Evolutionary conservation across 2,797 vertebrate species (phyloP).

Genomic region (Bovichtus diacanthus): DNA sequence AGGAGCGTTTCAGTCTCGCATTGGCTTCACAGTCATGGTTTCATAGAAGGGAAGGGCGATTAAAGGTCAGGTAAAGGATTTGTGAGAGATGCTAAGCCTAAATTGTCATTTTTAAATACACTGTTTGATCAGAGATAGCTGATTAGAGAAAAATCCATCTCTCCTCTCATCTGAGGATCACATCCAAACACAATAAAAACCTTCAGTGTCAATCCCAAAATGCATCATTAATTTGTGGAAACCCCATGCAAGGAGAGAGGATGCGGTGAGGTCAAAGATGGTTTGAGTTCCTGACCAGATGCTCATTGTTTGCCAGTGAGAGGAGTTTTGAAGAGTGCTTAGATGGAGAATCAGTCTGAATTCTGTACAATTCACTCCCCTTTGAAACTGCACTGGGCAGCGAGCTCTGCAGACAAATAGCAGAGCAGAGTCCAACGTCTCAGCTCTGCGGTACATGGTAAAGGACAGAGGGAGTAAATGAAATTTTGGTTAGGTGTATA

Average conservation of each 20-base stretch:
- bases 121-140: constrained; percentile 59
- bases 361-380: constrained; percentile 72
- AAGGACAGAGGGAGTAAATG: constrained; percentile 47
- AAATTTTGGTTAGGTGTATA: constrained; percentile 65
- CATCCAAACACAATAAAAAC: constrained; percentile 38
- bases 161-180: constrained; percentile 49
- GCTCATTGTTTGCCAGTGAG: constrained; percentile 45
- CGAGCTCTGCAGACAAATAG: constrained; percentile 46
- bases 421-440: constrained; percentile 54
- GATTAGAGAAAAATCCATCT: constrained; percentile 57
- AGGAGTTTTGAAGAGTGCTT: constrained; percentile 33
- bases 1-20: constrained; percentile 66
- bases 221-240: constrained; percentile 58
- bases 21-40: constrained; percentile 76
- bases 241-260: constrained; percentile 68
- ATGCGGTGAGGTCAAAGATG: constrained; percentile 52
- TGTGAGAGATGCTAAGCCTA: constrained; percentile 69
- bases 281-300: constrained; percentile 46
- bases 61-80: constrained; percentile 62
- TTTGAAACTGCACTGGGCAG: constrained; percentile 42
- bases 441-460: constrained; percentile 38
- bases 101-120: constrained; percentile 77
- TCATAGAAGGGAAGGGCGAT: constrained; percentile 44
- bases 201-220: constrained; percentile 53
- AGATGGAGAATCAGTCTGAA: constrained; percentile 61